Evolutionary conservation across 2,113 vertebrate genomes (phyloP).

Genomic region (Dolichotis patagonum): DNA sequence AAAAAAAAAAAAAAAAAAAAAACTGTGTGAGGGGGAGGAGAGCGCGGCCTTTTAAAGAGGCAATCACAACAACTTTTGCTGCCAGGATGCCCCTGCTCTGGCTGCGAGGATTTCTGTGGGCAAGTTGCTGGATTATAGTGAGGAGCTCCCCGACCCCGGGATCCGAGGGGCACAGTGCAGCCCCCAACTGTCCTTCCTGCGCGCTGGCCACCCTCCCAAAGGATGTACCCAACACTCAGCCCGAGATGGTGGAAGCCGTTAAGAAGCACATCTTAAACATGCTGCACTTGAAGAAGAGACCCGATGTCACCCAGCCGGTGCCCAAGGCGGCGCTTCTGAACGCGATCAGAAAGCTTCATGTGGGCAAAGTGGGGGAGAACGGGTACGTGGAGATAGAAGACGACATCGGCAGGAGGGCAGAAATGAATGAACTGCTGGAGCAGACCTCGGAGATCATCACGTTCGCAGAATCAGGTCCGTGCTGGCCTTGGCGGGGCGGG

Average conservation of each 20-base stretch:
- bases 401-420: conserved; percentile 91
- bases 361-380: conserved; percentile 96
- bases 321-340: conserved; percentile 98
- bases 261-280: conserved; percentile 98
- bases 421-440: conserved; percentile 90
- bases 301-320: conserved; percentile 97
- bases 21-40: conserved; percentile 85
- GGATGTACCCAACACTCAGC: conserved; percentile 90
- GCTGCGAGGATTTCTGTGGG: conserved; percentile 89
- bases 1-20: conserved; percentile 67
- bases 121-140: conserved; percentile 89
- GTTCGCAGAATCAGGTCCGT: conserved; percentile 98
- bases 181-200: conserved; percentile 92
- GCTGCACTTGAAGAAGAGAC: conserved; percentile 96
- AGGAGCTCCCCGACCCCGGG: conserved; percentile 89
- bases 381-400: conserved; percentile 97
- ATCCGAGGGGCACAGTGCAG: conserved; percentile 85
- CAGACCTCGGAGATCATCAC: conserved; percentile 99
- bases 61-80: conserved; percentile 88
- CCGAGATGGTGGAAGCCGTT: conserved; percentile 95
- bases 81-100: conserved; percentile 92
- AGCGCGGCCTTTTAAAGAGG: conserved; percentile 88
- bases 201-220: conserved; percentile 90
- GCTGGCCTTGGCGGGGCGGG: conserved; percentile 47
- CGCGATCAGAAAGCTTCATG: conserved; percentile 97